phyloP scores from a whole-genome alignment of 2,113 vertebrate species.

The Corythornis madagascariensis region DNA sequence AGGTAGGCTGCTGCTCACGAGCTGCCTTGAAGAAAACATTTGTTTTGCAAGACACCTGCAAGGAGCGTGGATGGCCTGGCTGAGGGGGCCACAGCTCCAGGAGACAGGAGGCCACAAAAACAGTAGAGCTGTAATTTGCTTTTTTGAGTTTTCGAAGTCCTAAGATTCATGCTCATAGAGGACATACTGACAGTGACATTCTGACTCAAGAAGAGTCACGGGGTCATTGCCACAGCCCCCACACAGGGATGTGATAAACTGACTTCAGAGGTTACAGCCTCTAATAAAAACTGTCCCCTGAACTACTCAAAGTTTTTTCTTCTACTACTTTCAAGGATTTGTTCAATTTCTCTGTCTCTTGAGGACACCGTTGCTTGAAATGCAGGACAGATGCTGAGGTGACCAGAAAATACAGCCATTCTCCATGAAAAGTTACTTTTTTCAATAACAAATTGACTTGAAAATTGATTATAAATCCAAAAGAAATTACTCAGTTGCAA shows the following conservation, averaged over 20 bases:
- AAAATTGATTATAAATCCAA: conserved; percentile 33
- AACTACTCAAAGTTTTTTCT: background rate
- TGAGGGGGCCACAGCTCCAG: background rate
- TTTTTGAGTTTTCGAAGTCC: too few relatives aligned
- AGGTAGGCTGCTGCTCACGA: background rate
- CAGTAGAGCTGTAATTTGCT: too few relatives aligned
- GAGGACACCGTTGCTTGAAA: background rate
- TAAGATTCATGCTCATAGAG: too few relatives aligned
- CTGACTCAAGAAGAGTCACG: background rate
- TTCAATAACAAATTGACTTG: conserved; percentile 6
- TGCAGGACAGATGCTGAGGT: background rate
- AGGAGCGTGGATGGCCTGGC: background rate
- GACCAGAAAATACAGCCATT: background rate
- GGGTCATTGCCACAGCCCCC: background rate
- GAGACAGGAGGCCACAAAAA: too few relatives aligned
- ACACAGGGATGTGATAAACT: background rate
- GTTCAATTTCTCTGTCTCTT: background rate
- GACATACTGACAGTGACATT: too few relatives aligned
- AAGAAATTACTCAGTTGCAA: conserved; percentile 15
- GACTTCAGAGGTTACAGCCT: background rate
- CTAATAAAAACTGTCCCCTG: background rate
- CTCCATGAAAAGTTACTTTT: background rate
- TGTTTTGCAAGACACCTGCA: background rate
- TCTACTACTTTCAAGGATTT: background rate
- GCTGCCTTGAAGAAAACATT: background rate